Percentiles rank a stretch among this genome's conserved stretches.
Conservation (phyloP, 2,888 invertebrate genomes). For the Pristionchus exspectatus region DNA sequence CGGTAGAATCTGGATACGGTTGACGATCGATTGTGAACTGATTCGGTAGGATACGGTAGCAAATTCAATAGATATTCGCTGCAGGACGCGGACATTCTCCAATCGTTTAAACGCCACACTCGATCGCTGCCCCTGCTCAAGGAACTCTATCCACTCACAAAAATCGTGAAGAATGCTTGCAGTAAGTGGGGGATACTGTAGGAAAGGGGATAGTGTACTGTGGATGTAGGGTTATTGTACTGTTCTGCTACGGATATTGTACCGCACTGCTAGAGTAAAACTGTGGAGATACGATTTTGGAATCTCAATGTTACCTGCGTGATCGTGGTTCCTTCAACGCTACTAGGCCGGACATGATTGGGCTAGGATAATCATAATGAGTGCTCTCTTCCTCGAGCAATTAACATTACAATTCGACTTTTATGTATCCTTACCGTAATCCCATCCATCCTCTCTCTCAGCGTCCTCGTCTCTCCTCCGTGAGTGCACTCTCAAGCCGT, state of each 20-base stretch:
- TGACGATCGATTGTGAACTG: background rate
- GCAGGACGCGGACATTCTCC: constrained; percentile 1
- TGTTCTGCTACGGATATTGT: too few relatives aligned
- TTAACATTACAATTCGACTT: background rate
- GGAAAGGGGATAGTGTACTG: background rate
- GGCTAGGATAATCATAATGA: background rate
- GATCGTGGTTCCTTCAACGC: too few relatives aligned
- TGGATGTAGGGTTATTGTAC: background rate
- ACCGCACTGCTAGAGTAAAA: too few relatives aligned
- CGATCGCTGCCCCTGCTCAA: constrained; percentile 39
- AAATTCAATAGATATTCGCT: background rate
- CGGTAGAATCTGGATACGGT: background rate
- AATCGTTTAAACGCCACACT: background rate
- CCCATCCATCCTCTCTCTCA: background rate
- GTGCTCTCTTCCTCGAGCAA: background rate
- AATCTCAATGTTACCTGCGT: too few relatives aligned
- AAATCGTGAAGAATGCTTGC: background rate
- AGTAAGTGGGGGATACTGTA: background rate
- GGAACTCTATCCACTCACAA: background rate
- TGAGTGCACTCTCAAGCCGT: constrained; percentile 40
- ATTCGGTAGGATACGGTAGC: background rate
- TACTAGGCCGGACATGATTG: background rate
- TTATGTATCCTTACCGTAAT: background rate
- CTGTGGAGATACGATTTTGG: too few relatives aligned
- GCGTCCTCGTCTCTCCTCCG: background rate